Evolutionary conservation across 1,140 invertebrate genomes (phyloP).

Genomic region (Anastrepha obliqua): DNA sequence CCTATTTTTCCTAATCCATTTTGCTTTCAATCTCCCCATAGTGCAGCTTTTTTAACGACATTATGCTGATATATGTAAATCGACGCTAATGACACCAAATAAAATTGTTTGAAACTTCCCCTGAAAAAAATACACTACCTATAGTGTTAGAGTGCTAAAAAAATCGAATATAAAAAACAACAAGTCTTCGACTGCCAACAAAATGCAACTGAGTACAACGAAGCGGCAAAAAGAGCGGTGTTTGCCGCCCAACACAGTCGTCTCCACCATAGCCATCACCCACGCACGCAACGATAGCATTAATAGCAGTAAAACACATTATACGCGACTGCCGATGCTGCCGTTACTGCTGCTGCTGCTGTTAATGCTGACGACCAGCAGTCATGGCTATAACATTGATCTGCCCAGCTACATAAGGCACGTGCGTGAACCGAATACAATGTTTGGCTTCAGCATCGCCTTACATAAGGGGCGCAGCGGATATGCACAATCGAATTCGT

Average conservation of each 20-base stretch:
- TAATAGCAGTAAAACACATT: conserved; percentile 40
- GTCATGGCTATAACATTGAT: conserved; percentile 69
- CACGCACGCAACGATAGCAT: neutral
- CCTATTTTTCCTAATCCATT: neutral
- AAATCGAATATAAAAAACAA: conserved; percentile 11
- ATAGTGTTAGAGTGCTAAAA: conserved; percentile 11
- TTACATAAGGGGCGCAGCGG: conserved; percentile 65
- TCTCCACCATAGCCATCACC: conserved; percentile 1
- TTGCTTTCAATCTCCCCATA: neutral
- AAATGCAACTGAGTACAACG: conserved; percentile 44
- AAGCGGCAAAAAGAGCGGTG: conserved; percentile 29
- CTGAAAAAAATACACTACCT: neutral
- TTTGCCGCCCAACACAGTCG: conserved; percentile 4
- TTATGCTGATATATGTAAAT: neutral
- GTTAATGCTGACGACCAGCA: conserved; percentile 37
- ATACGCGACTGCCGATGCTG: conserved; percentile 10
- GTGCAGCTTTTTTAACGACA: conserved; percentile 12
- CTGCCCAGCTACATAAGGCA: conserved; percentile 70
- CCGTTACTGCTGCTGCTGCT: conserved; percentile 39
- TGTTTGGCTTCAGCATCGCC: conserved; percentile 73
- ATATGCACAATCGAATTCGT: conserved; percentile 65
- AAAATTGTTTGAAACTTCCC: neutral
- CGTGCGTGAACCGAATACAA: conserved; percentile 65
- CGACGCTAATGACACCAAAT: conserved; percentile 39
- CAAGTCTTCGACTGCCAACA: neutral